Percentiles rank a stretch among this genome's conserved stretches.
Conservation (phyloP, 2,113 vertebrate species). For the Tachysurus vachellii region DNA sequence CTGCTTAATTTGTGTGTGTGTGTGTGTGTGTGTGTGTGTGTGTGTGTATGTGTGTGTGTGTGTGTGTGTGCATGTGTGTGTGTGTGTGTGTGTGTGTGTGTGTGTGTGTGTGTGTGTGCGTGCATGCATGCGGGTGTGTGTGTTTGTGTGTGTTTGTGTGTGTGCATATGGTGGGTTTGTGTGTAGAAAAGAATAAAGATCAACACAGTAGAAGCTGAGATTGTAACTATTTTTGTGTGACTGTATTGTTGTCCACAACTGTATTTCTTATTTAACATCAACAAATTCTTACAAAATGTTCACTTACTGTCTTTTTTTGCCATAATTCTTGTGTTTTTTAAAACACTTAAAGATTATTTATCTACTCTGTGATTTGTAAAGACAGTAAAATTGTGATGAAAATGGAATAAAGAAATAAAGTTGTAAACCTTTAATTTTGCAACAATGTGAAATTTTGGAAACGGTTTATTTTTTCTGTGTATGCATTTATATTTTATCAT, state of each 20-base stretch:
- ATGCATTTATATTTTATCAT: slow-evolving; percentile 8
- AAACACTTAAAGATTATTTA: not conserved
- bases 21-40: slow-evolving; percentile 29
- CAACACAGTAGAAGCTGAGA: not conserved
- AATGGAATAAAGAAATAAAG: not conserved
- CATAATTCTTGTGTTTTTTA: not conserved
- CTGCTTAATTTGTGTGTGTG: slow-evolving; percentile 53
- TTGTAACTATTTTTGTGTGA: not conserved
- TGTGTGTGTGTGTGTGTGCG: too few relatives aligned
- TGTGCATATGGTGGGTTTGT: slow-evolving; percentile 35
- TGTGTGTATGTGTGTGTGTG: slow-evolving; percentile 21
- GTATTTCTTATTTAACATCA: not conserved
- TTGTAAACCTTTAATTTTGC: not conserved
- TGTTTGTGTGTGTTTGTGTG: not conserved
- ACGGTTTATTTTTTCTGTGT: not conserved
- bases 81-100: too few relatives aligned
- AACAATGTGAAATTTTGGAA: not conserved
- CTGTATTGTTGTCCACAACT: not conserved
- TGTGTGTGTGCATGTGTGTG: too few relatives aligned
- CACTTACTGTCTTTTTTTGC: not conserved
- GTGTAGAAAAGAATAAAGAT: slow-evolving; percentile 12
- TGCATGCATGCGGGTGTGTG: too few relatives aligned
- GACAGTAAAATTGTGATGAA: not conserved
- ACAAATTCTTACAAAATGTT: not conserved
- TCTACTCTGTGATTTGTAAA: not conserved